Percentiles rank a stretch among this genome's conserved stretches.
phyloP scores from a whole-genome alignment of 2,113 vertebrate species.

The Pomatostomus ruficeps region DNA sequence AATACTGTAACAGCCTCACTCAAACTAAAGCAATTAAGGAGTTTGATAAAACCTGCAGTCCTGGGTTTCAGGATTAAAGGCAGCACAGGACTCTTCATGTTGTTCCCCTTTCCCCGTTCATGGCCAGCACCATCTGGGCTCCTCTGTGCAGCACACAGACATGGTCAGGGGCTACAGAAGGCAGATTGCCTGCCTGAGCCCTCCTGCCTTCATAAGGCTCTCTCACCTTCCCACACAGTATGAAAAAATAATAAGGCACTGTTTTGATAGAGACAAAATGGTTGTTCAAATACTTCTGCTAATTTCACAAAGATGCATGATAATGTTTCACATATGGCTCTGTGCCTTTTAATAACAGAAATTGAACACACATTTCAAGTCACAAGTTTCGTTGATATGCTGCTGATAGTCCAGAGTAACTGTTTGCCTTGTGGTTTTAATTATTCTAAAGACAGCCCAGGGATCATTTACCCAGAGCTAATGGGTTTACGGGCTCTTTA shows the following conservation, averaged over 20 bases:
- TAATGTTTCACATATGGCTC: slow-evolving; percentile 78
- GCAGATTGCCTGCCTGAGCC: background rate
- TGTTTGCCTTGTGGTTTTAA: slow-evolving; percentile 78
- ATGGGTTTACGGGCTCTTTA: slow-evolving; percentile 55
- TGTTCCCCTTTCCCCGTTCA: background rate
- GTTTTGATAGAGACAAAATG: slow-evolving; percentile 74
- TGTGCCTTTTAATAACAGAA: slow-evolving; percentile 77
- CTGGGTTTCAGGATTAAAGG: background rate
- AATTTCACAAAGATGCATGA: slow-evolving; percentile 78
- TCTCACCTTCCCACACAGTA: slow-evolving; percentile 47
- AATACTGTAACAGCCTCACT: background rate
- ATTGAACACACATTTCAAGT: slow-evolving; percentile 79
- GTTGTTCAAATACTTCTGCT: slow-evolving; percentile 77
- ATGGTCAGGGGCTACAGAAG: background rate
- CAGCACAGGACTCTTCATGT: background rate
- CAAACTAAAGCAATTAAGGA: background rate
- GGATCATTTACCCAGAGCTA: slow-evolving; percentile 74
- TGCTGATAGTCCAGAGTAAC: slow-evolving; percentile 72
- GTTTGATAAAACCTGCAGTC: background rate
- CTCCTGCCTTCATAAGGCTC: background rate
- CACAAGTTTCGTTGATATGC: slow-evolving; percentile 74
- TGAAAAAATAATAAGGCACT: slow-evolving; percentile 29
- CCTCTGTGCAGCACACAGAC: background rate
- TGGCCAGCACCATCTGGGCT: background rate
- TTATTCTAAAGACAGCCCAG: slow-evolving; percentile 78